Percentiles rank a stretch among this genome's conserved stretches.
These are phyloP conservation scores for Gymnoscopelus braueri DNA, from an alignment of 2,797 vertebrate species.

Conservation along the genomic window DNA sequence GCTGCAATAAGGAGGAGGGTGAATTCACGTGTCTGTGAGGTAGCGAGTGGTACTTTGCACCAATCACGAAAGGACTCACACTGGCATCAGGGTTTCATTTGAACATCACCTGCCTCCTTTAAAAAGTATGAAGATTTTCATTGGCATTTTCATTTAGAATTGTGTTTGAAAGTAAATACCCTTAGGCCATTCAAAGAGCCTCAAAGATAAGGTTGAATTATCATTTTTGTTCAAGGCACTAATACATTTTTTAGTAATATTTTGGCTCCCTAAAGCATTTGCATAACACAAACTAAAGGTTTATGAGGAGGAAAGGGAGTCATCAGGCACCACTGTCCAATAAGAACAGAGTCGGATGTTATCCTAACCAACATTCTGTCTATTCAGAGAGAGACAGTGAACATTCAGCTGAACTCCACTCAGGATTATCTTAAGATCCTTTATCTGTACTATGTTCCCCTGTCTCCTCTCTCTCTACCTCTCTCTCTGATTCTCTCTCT, in stretches of 20 bases:
- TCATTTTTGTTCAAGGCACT: slow-evolving; percentile 34
- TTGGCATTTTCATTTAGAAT: slow-evolving; percentile 36
- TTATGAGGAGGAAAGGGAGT: slow-evolving; percentile 39
- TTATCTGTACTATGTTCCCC: slow-evolving; percentile 59
- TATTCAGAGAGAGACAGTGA: slow-evolving; percentile 52
- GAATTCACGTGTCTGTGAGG: slow-evolving; percentile 36
- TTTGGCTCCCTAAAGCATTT: slow-evolving; percentile 29
- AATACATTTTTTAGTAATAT: slow-evolving; percentile 36
- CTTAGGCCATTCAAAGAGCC: slow-evolving; percentile 11
- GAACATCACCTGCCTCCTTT: slow-evolving; percentile 38
- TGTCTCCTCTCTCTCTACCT: slow-evolving; percentile 3
- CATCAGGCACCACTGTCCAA: slow-evolving; percentile 51
- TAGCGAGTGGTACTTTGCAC: slow-evolving; percentile 56
- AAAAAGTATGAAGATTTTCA: slow-evolving; percentile 18
- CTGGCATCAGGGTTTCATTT: too few species aligned
- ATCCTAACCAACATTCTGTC: slow-evolving; percentile 61
- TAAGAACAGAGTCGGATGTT: slow-evolving; percentile 62
- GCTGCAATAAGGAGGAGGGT: slow-evolving; percentile 62
- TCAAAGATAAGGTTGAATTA: slow-evolving; percentile 41
- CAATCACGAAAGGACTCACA: slow-evolving; percentile 45
- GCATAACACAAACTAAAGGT: slow-evolving; percentile 42
- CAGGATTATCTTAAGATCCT: slow-evolving; percentile 74
- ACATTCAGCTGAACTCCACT: slow-evolving; percentile 62
- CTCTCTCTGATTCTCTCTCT: not conserved
- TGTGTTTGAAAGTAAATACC: slow-evolving; percentile 39